Evolutionary conservation across 2,113 vertebrate species (phyloP), one percentile per base, ranked within the genome.

Genomic region (Hippocampus mohnikei): DNA sequence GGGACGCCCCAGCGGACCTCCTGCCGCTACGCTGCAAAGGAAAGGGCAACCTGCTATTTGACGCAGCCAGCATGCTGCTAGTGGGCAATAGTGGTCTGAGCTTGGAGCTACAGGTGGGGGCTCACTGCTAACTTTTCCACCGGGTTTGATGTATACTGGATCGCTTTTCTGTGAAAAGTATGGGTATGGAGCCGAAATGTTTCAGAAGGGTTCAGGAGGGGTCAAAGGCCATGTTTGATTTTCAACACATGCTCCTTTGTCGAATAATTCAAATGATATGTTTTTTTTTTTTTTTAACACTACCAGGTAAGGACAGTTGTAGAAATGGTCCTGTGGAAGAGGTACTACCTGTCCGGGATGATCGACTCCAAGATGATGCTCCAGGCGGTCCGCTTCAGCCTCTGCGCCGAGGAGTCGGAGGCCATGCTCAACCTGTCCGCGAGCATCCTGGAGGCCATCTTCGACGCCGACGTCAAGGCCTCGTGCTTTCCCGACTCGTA

Each of bases 291-390:
- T 20, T 23, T 41, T 23, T 55, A 0, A 1, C 23, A 20, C 27
- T 10, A 15, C 27, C 62, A 96, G 87, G 95, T 97, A 0, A 93
- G 96, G 68, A 97, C 96, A 0, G 95, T 95, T 40, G 93, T 97
- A 87, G 96, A 98, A 88, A 98, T 98, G 96, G 88, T 95, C 58
- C 87, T 97, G 58, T 94, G 96, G 92, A 93, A 97, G 52, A 92
- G 93, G 3, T 98, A 98, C 81, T 98, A 98, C 83, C 86, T 98
- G 33, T 94, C 92, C 6, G 96, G 94, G 63, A 98, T 98, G 96
- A 98, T 96, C 0, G 96, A 98, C 83, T 98, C 96, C 60, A 98
- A 98, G 80, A 94, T 98, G 83, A 98, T 98, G 96, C 92, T 98
- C 58, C 96, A 97, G 89, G 96, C 96, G 0, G 96, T 94, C 64